Percentiles rank a stretch among this genome's conserved stretches.
phyloP scores from a whole-genome alignment of 2,113 vertebrate species.

The Labeo rohita region DNA sequence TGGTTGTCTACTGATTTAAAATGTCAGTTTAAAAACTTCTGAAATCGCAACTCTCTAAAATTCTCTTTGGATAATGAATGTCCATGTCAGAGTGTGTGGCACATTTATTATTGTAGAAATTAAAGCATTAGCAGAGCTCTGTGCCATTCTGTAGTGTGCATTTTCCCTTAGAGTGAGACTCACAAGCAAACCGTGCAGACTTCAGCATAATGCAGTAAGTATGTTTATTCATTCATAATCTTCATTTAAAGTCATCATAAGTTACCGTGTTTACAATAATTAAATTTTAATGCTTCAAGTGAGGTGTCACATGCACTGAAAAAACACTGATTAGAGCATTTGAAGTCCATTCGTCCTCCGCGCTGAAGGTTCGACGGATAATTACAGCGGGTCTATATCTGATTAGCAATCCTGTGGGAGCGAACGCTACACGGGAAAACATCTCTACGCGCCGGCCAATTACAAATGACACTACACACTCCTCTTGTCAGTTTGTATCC shows the following conservation, averaged over 20 bases:
- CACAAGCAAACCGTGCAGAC: not conserved
- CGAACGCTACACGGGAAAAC: conserved; percentile 44
- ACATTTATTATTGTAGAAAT: not conserved
- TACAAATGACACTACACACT: conserved; percentile 66
- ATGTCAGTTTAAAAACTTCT: not conserved
- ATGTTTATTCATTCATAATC: not conserved
- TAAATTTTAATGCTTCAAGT: conserved; percentile 53
- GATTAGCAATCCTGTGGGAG: conserved; percentile 69
- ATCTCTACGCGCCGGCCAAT: conserved; percentile 60
- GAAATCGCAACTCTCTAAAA: not conserved
- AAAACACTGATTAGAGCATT: conserved; percentile 59
- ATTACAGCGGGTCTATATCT: conserved; percentile 61
- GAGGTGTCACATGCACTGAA: conserved; percentile 39
- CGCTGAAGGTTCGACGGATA: conserved; percentile 59
- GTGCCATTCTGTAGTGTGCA: not conserved
- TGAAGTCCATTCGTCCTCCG: conserved; percentile 36
- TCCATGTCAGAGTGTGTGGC: not conserved
- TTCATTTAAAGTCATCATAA: conserved; percentile 18
- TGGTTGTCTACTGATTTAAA: not conserved
- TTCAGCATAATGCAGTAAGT: not conserved
- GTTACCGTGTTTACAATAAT: conserved; percentile 3
- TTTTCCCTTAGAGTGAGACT: not conserved
- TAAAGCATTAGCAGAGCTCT: not conserved
- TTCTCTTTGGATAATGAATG: not conserved
- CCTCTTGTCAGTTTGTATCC: conserved; percentile 68